phyloP scores from a whole-genome alignment of 2,797 vertebrate genomes.

The Sebastes oblongus region DNA sequence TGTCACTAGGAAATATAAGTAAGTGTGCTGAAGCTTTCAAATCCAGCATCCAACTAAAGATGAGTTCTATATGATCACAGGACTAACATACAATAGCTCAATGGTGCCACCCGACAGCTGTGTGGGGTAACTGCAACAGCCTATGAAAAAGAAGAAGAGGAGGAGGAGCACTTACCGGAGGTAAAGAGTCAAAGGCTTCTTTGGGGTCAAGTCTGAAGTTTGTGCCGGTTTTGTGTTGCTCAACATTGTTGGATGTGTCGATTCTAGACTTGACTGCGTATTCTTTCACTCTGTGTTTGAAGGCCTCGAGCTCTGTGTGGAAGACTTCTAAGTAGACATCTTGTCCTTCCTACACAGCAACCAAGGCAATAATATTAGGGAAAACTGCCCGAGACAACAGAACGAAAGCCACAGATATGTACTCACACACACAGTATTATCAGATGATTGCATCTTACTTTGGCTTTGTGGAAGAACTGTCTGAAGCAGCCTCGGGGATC shows the following conservation, averaged over 20 bases:
- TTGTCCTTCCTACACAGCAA: slow-evolving; percentile 85
- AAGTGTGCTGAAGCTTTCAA: neutral
- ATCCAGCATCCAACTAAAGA: neutral
- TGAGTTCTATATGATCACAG: neutral
- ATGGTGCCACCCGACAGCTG: slow-evolving; percentile 16
- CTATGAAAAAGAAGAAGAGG: neutral
- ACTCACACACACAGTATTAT: neutral
- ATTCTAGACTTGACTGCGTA: slow-evolving; percentile 60
- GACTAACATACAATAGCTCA: neutral
- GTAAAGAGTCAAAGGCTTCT: slow-evolving; percentile 83
- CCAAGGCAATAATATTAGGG: neutral
- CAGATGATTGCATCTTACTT: slow-evolving; percentile 82
- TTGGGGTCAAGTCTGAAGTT: slow-evolving; percentile 75
- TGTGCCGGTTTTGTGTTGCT: slow-evolving; percentile 45
- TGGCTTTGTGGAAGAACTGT: slow-evolving; percentile 98
- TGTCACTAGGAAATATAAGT: neutral
- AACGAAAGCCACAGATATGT: neutral
- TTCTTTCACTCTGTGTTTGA: slow-evolving; percentile 89
- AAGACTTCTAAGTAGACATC: slow-evolving; percentile 96
- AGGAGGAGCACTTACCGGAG: slow-evolving; percentile 80
- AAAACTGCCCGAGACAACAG: neutral
- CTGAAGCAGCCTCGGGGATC: slow-evolving; percentile 97
- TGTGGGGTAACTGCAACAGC: slow-evolving; percentile 15
- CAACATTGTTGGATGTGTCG: slow-evolving; percentile 68
- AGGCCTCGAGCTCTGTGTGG: slow-evolving; percentile 92